Evolutionary conservation across 2,113 vertebrate genomes (phyloP).

Genomic region (Cairina moschata): DNA sequence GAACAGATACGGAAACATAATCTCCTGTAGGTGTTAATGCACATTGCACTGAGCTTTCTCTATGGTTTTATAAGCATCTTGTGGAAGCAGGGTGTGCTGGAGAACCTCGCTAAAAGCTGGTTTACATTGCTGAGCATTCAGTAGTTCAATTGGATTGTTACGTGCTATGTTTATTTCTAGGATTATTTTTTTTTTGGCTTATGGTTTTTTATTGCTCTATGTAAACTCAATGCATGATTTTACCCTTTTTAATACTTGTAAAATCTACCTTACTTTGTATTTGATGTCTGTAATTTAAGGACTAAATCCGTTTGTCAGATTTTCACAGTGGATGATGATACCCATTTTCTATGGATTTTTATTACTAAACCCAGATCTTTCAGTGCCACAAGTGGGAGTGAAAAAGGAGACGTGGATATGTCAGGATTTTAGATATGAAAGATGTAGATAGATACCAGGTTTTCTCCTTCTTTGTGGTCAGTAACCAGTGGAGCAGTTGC

Average conservation of each 20-base stretch:
- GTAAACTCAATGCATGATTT: not conserved
- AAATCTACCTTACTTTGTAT: not conserved
- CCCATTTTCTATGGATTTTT: not conserved
- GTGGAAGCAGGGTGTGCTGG: not conserved
- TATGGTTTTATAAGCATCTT: not conserved
- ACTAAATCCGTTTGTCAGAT: not conserved
- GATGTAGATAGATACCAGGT: not conserved
- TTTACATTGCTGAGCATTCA: not conserved
- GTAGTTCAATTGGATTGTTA: not conserved
- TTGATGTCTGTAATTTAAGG: not conserved
- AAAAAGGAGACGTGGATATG: not conserved
- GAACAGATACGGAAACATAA: conserved; percentile 98
- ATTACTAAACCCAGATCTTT: not conserved
- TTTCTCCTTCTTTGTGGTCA: not conserved
- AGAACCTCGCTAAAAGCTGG: not conserved
- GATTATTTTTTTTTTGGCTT: not conserved
- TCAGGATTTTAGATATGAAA: not conserved
- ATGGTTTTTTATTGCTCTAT: not conserved
- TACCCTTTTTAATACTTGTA: not conserved
- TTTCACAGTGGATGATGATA: not conserved
- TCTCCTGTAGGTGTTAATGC: conserved; percentile 93
- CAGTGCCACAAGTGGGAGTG: not conserved
- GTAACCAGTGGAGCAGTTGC: not conserved
- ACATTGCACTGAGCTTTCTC: conserved; percentile 11
- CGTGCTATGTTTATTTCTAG: not conserved